These are phyloP conservation scores for Drosophila funebris DNA, from an alignment of 1,140 invertebrate genomes.

Conservation along the genomic window DNA sequence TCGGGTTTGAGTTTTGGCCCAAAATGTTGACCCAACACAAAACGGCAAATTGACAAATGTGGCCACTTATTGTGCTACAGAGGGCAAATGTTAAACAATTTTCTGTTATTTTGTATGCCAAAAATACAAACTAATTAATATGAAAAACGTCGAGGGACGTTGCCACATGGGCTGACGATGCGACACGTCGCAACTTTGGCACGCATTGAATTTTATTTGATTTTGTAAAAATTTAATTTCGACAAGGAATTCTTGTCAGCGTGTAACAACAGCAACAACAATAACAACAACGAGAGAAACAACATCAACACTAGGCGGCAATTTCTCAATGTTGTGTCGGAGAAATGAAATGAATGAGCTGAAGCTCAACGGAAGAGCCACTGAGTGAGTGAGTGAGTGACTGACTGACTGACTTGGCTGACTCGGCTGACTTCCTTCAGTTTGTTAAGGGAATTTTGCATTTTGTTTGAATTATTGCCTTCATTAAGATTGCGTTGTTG, in stretches of 20 bases:
- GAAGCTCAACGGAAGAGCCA: slow-evolving; percentile 19
- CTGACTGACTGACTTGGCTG: slow-evolving; percentile 37
- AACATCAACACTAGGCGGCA: slow-evolving; percentile 61
- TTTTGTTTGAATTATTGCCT: slow-evolving; percentile 83
- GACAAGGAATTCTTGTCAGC: slow-evolving; percentile 67
- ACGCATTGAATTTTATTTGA: slow-evolving; percentile 78
- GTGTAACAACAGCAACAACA: slow-evolving; percentile 14
- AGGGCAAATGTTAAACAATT: slow-evolving; percentile 77
- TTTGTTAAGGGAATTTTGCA: slow-evolving; percentile 79
- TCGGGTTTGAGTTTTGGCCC: not conserved
- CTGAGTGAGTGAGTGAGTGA: slow-evolving; percentile 29
- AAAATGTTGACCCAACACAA: slow-evolving; percentile 44
- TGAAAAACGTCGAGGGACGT: slow-evolving; percentile 51
- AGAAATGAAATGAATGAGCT: slow-evolving; percentile 46
- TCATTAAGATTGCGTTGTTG: slow-evolving; percentile 83
- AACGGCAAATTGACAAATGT: slow-evolving; percentile 77
- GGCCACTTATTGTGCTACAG: slow-evolving; percentile 73
- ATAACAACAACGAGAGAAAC: slow-evolving; percentile 15
- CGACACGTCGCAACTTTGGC: slow-evolving; percentile 32
- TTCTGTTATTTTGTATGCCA: slow-evolving; percentile 70
- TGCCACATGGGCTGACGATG: slow-evolving; percentile 23
- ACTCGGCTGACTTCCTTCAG: slow-evolving; percentile 64
- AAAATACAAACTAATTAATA: slow-evolving; percentile 82
- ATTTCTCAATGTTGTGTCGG: slow-evolving; percentile 65
- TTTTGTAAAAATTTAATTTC: slow-evolving; percentile 81